Base-by-base conservation (phyloP, 2,113 vertebrate species). In the Eulacestoma nigropectus region DNA sequence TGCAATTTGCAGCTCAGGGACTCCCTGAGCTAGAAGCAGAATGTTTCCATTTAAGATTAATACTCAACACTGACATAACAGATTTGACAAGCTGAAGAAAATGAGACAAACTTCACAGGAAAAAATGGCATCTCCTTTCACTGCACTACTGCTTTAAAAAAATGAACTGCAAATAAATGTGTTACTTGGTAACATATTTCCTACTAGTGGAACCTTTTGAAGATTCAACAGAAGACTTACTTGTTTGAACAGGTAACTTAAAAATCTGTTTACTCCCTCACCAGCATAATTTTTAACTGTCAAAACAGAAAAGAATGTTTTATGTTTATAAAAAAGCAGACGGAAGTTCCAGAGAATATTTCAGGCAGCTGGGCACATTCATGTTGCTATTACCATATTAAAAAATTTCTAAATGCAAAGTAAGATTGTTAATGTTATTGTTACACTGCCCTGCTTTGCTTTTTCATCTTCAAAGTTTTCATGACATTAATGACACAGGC, bases 231-330 rank as follows among this genome's bases (percentile, higher is more conserved):
- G 92, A 87, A 90, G 76, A 84, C 83, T 63, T 86, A 88, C 96
- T 84, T 96, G 96, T 95, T 94, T 84, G 83, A 97, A 96, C 96
- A 96, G 76, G 95, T 94, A 96, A 90, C 79, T 93, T 90, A 93
- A 95, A 96, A 96, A 92, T 96, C 93, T 95, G 95, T 96, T 96
- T 96, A 96, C 90, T 94, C 85, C 75, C 90, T 95, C 84, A 74
- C 89, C 68, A 89, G 73, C 79, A 72, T 74, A 33, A 68, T 89
- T 96, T 96, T 95, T 92, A 96, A 96, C 82, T 96, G 96, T 95
- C 93, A 96, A 96, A 93, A 91, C 19, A 93, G 82, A 90, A 86
- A 96, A 96, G 75, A 95, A 95, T 90, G 88, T 68, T 95, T 88
- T 72, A 68, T 81, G 88, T 94, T 93, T 94, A 92, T 70, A 87